Base-by-base conservation (phyloP, 2,113 vertebrate genomes). In the Oenanthe oenanthe region DNA sequence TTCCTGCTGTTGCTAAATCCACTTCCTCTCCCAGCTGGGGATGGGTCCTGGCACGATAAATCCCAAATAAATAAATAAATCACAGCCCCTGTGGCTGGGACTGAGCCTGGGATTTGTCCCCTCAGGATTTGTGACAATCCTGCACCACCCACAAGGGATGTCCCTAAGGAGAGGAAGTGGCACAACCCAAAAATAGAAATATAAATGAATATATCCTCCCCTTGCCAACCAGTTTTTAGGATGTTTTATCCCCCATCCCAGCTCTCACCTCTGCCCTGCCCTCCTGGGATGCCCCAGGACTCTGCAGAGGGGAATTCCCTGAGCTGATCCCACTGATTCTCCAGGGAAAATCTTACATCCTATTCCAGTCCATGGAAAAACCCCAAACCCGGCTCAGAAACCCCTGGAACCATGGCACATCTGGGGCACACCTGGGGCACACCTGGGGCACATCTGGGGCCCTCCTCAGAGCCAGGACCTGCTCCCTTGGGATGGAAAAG, bases 1-100 rank as follows among this genome's bases (percentile, higher is more conserved):
- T 97, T 97, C 93, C 95, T 84, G 93, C 79, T 10, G 17, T 6
- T 32, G 54, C 70, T 95, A 47, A 94, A 96, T 72, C 83, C 86
- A 70, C 92, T 93, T 96, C 93, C 95, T 67, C 74, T 66, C 50
- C 80, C 2, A 17, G 36, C 36, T 2, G 26, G 45, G 74, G 54
- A 61, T 10, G 36, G 73, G 66, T 45, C 42, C 67, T 9, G 80
- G 66, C 90, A 70, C 83, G 48, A 93, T 38, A 84, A 91, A 74
- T 29, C n/a, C 25, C 60, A 50, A 47, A 42, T 12, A 60, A 71
- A 42, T 12, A 53, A 71, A 63, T 4, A 6, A 25, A 12, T 0
- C 13, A 12, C 1, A 20, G 26, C 67, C 66, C 36, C 85, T 5
- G 54, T 24, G 61, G 70, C 38, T 9, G 62, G 34, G 73, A 38